Conservation (phyloP, 2,888 invertebrate genomes). For the Machimus rusticus region DNA sequence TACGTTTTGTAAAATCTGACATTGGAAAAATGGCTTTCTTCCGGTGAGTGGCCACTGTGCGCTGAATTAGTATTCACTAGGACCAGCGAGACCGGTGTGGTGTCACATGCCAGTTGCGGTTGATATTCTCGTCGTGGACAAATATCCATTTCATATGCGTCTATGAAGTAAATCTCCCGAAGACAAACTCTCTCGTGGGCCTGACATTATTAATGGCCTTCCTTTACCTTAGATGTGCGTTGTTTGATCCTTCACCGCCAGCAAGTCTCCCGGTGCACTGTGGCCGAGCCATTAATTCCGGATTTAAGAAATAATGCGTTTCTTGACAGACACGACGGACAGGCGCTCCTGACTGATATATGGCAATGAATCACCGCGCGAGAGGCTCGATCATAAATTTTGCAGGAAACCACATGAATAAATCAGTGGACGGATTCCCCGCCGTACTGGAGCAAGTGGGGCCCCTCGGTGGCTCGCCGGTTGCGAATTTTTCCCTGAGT, state of each 20-base stretch:
- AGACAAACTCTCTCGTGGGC: conserved; percentile 15
- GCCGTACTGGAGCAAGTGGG: background rate
- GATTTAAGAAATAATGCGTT: conserved; percentile 45
- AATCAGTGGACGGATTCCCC: conserved; percentile 27
- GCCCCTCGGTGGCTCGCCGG: background rate
- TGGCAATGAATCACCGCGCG: conserved; percentile 46
- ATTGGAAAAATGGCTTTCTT: background rate
- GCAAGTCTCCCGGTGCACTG: conserved; percentile 12
- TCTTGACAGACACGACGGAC: conserved; percentile 46
- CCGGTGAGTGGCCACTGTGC: background rate
- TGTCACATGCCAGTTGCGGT: background rate
- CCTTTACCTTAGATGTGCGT: conserved; percentile 33
- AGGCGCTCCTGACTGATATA: conserved; percentile 47
- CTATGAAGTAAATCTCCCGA: conserved; percentile 19
- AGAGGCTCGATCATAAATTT: conserved; percentile 45
- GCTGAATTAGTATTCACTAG: background rate
- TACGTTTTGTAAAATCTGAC: background rate
- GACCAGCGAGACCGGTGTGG: background rate
- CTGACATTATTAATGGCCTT: conserved; percentile 33
- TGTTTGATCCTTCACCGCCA: conserved; percentile 34
- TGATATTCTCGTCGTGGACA: background rate
- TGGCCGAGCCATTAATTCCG: conserved; percentile 43
- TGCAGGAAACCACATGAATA: conserved; percentile 36
- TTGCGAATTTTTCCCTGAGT: conserved; percentile 4
- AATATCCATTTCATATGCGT: conserved; percentile 32